Conservation (phyloP, 2,113 vertebrate species). For the Propithecus coquereli region DNA sequence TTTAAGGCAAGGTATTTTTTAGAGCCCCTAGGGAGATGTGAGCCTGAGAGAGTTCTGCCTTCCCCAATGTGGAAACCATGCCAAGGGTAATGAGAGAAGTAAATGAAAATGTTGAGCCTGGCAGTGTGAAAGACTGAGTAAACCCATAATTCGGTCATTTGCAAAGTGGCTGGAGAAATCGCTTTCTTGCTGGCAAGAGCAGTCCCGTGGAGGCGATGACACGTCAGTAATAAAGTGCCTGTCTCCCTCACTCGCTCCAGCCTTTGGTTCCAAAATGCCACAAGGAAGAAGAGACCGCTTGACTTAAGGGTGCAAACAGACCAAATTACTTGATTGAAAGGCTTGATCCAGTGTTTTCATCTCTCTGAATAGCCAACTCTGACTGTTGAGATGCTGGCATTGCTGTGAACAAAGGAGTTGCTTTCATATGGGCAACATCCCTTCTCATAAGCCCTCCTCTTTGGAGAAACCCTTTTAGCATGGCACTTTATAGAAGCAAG, state of each 20-base stretch:
- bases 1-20: constrained; percentile 17
- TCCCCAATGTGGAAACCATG: constrained; percentile 4
- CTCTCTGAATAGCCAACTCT: neutral
- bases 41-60: constrained; percentile 27
- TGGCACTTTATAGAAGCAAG: neutral
- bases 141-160: constrained; percentile 60
- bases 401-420: neutral
- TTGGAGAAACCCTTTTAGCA: neutral
- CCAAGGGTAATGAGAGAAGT: constrained; percentile 56
- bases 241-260: constrained; percentile 40
- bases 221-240: constrained; percentile 55
- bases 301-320: neutral
- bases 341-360: neutral
- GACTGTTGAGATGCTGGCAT: neutral
- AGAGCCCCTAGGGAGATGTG: neutral
- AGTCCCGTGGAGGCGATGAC: constrained; percentile 52
- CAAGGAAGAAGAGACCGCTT: neutral
- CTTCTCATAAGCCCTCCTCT: neutral
- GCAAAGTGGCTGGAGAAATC: constrained; percentile 61
- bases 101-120: constrained; percentile 56
- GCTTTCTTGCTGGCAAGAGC: constrained; percentile 31
- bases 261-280: constrained; percentile 42
- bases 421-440: neutral
- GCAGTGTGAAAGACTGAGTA: constrained; percentile 36
- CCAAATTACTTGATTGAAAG: neutral